Evolutionary conservation across 2,797 vertebrate genomes (phyloP).

Genomic region (Pseudotriccus pelzelni): DNA sequence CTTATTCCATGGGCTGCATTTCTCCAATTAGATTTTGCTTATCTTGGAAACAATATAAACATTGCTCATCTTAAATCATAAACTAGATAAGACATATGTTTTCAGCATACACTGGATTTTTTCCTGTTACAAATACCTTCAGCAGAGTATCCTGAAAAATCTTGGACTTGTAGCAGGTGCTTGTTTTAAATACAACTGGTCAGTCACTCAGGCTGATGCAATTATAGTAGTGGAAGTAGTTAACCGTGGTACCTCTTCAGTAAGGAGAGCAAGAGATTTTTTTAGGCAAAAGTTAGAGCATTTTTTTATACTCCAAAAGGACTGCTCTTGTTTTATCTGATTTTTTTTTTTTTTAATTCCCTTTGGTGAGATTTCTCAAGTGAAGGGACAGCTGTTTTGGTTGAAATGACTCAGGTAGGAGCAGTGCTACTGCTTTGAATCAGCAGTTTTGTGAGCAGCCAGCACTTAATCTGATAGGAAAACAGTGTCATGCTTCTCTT

Average conservation of each 20-base stretch:
- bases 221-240: not conserved
- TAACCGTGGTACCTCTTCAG: not conserved
- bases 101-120: not conserved
- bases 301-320: not conserved
- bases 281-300: not conserved
- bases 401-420: not conserved
- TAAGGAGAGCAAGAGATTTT: not conserved
- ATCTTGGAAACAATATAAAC: not conserved
- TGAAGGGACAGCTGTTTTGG: not conserved
- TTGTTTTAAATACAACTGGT: not conserved
- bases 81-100: not conserved
- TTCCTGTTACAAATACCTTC: not conserved
- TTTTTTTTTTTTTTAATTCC: too few species aligned
- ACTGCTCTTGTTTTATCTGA: not conserved
- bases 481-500: not conserved
- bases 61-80: not conserved
- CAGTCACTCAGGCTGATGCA: not conserved
- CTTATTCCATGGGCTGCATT: not conserved
- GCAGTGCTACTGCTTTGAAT: not conserved
- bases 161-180: not conserved
- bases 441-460: not conserved
- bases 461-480: not conserved
- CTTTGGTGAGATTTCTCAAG: not conserved
- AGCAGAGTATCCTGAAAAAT: not conserved
- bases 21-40: slow-evolving; percentile 3